Percentiles rank a stretch among this genome's conserved stretches.
These are phyloP conservation scores for Hippoglossus hippoglossus DNA, from an alignment of 2,797 vertebrate genomes.

Conservation along the genomic window DNA sequence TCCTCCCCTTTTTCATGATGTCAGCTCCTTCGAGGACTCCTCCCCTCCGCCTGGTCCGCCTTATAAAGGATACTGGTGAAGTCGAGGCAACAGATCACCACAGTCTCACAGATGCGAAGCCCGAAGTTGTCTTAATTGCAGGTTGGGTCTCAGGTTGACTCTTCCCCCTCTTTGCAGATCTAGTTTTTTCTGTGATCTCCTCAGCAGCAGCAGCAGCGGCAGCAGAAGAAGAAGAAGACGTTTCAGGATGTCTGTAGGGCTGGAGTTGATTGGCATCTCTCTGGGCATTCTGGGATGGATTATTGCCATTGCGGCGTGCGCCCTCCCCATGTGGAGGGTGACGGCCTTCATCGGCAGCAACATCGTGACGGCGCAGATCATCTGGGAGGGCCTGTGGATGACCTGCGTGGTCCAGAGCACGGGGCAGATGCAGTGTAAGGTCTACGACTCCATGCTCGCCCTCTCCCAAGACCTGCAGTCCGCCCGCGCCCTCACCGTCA, in stretches of 20 bases:
- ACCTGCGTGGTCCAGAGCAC: slow-evolving; percentile 92
- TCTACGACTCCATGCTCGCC: slow-evolving; percentile 91
- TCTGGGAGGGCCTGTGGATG: slow-evolving; percentile 94
- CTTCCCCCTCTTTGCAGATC: not conserved
- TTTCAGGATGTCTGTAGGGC: slow-evolving; percentile 89
- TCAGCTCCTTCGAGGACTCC: slow-evolving; percentile 75
- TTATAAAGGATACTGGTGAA: slow-evolving; percentile 81
- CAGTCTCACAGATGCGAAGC: slow-evolving; percentile 48
- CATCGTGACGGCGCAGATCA: slow-evolving; percentile 93
- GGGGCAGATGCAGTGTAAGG: slow-evolving; percentile 92
- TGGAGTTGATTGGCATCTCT: slow-evolving; percentile 91
- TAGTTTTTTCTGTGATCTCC: slow-evolving; percentile 14
- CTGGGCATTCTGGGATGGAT: slow-evolving; percentile 92
- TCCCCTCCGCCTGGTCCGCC: slow-evolving; percentile 74
- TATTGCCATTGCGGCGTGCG: slow-evolving; percentile 89
- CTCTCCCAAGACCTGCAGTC: slow-evolving; percentile 92
- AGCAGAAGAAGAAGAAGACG: slow-evolving; percentile 27
- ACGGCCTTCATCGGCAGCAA: slow-evolving; percentile 94
- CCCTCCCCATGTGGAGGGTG: slow-evolving; percentile 93
- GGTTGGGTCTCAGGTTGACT: slow-evolving; percentile 27
- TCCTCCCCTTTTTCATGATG: slow-evolving; percentile 74
- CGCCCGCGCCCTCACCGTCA: slow-evolving; percentile 89
- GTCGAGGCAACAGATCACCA: slow-evolving; percentile 61
- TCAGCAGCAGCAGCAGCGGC: slow-evolving; percentile 25
- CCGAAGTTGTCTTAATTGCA: slow-evolving; percentile 39